phyloP scores from a whole-genome alignment of 2,888 invertebrate species.

The Rhagonycha lutea region DNA sequence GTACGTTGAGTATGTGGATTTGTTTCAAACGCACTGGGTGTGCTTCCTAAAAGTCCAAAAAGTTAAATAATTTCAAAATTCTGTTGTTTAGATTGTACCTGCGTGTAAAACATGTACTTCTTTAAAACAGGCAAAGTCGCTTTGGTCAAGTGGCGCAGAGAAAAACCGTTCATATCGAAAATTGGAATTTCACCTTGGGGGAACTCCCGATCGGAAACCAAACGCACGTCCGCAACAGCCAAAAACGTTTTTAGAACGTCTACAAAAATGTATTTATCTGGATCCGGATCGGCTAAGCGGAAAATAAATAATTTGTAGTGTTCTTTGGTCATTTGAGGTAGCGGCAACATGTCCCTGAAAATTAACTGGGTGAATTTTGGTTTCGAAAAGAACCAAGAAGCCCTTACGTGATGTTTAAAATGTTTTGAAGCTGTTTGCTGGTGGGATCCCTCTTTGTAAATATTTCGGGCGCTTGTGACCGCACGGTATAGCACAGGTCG shows the following conservation, averaged over 20 bases:
- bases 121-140: constrained; percentile 65
- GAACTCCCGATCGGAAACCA: constrained; percentile 61
- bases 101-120: constrained; percentile 74
- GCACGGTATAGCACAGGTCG: constrained; percentile 60
- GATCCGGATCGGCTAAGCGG: constrained; percentile 64
- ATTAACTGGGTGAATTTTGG: constrained; percentile 42
- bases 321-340: constrained; percentile 68
- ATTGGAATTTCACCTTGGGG: constrained; percentile 72
- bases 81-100: constrained; percentile 52
- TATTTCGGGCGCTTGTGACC: constrained; percentile 64
- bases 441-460: constrained; percentile 65
- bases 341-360: constrained; percentile 68
- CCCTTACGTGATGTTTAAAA: constrained; percentile 59
- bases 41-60: constrained; percentile 60
- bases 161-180: constrained; percentile 70
- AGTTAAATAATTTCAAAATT: background rate
- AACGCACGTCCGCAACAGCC: constrained; percentile 72
- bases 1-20: constrained; percentile 69
- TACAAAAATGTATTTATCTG: constrained; percentile 68
- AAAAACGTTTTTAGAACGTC: constrained; percentile 73
- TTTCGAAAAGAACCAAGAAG: background rate
- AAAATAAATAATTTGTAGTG: constrained; percentile 71
- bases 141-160: constrained; percentile 67
- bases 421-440: constrained; percentile 58
- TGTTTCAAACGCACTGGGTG: constrained; percentile 69